phyloP scores from a whole-genome alignment of 2,113 vertebrate species.

The Raphicerus campestris region DNA sequence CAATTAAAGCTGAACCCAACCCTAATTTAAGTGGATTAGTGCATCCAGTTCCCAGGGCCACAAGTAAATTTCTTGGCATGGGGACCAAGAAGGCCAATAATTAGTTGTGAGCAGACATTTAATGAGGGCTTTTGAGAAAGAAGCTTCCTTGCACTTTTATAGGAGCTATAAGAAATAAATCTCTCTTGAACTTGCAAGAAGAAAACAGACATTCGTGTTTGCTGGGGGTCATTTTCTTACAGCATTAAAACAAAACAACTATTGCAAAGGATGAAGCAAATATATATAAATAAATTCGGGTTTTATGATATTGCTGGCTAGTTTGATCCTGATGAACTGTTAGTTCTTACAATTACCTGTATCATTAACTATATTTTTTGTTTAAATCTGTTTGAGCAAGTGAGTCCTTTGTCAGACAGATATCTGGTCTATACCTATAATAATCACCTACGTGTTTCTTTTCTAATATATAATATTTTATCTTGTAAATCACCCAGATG shows the following conservation, averaged over 20 bases:
- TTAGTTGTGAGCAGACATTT: not conserved
- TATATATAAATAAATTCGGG: not conserved
- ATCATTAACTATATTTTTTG: not conserved
- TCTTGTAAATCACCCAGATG: not conserved
- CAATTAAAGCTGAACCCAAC: not conserved
- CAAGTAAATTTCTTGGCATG: not conserved
- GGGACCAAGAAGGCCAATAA: not conserved
- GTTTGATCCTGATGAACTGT: not conserved
- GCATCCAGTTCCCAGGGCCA: not conserved
- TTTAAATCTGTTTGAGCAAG: not conserved
- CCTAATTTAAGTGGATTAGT: not conserved
- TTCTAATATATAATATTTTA: not conserved
- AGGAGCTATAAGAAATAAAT: not conserved
- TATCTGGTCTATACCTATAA: not conserved
- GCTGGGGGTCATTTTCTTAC: not conserved
- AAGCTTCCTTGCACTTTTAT: not conserved
- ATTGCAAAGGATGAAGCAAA: not conserved
- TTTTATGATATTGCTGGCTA: not conserved
- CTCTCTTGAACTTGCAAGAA: not conserved
- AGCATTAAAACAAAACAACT: not conserved
- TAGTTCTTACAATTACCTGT: not conserved
- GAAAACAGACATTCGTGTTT: not conserved
- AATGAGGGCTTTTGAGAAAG: not conserved
- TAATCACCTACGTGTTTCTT: not conserved
- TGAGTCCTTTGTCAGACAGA: not conserved